Evolutionary conservation across 1,140 invertebrate genomes (phyloP).

Genomic region (Ridgeia piscesae): DNA sequence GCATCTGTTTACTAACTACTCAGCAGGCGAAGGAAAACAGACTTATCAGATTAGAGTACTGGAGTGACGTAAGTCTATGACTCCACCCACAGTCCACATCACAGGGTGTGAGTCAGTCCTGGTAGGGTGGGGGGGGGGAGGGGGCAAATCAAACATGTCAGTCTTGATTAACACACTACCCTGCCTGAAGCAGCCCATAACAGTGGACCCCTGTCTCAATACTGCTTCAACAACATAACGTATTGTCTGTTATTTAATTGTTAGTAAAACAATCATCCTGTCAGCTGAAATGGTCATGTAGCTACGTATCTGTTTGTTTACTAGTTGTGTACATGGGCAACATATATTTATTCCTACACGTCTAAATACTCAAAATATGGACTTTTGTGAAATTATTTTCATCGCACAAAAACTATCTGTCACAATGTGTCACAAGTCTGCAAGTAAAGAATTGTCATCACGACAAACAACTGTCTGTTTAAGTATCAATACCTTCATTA

Average conservation of each 20-base stretch:
- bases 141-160: neutral
- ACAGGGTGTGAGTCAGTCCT: neutral
- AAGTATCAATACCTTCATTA: neutral
- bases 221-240: neutral
- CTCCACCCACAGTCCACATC: neutral
- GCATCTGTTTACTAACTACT: neutral
- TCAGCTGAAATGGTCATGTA: neutral
- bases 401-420: neutral
- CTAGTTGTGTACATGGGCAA: no score
- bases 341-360: neutral
- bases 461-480: neutral
- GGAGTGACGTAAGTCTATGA: neutral
- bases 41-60: constrained; percentile 1
- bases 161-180: neutral
- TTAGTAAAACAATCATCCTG: neutral
- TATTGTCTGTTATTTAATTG: neutral
- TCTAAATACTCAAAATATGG: no score
- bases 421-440: neutral
- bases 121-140: neutral
- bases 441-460: no score
- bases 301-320: neutral
- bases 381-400: no score
- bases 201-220: neutral
- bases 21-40: neutral
- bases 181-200: neutral